Percentiles rank a stretch among this genome's conserved stretches.
Evolutionary conservation across 1,140 invertebrate genomes (phyloP).

Genomic region (Phymorhynchus buccinoides): DNA sequence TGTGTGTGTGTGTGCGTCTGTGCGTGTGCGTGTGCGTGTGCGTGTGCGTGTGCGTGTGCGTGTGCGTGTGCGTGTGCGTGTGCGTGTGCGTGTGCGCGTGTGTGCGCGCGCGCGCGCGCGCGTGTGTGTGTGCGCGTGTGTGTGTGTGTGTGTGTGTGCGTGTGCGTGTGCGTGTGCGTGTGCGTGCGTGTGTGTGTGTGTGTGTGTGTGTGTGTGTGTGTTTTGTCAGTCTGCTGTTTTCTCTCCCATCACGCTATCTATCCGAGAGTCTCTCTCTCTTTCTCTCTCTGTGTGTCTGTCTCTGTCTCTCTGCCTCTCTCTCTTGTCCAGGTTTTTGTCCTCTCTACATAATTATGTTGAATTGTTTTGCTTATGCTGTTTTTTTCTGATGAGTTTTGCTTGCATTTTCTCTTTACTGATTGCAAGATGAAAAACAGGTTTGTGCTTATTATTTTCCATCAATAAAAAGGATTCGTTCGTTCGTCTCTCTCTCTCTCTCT

Average conservation of each 20-base stretch:
- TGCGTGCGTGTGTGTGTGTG: neutral
- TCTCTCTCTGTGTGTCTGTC: neutral
- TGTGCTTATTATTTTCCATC: no score
- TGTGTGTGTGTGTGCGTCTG: conserved; percentile 2
- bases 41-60: neutral
- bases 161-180: neutral
- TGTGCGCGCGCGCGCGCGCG: neutral
- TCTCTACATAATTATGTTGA: no score
- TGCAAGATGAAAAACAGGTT: no score
- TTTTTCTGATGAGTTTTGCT: no score
- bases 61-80: neutral
- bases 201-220: neutral
- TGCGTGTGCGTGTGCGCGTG: conserved; percentile 3
- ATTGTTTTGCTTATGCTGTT: no score
- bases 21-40: neutral
- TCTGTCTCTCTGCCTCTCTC: neutral
- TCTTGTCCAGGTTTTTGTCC: no score
- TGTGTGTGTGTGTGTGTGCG: neutral
- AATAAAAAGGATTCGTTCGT: no score
- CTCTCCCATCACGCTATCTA: no score
- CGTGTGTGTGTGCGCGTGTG: neutral
- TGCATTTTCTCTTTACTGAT: no score
- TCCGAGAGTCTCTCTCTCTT: neutral
- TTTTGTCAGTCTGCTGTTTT: neutral
- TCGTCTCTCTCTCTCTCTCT: neutral